Percentiles rank a stretch among this genome's conserved stretches.
Evolutionary conservation across 2,888 invertebrate genomes (phyloP).

Genomic region (Acanthoscelides obtectus): DNA sequence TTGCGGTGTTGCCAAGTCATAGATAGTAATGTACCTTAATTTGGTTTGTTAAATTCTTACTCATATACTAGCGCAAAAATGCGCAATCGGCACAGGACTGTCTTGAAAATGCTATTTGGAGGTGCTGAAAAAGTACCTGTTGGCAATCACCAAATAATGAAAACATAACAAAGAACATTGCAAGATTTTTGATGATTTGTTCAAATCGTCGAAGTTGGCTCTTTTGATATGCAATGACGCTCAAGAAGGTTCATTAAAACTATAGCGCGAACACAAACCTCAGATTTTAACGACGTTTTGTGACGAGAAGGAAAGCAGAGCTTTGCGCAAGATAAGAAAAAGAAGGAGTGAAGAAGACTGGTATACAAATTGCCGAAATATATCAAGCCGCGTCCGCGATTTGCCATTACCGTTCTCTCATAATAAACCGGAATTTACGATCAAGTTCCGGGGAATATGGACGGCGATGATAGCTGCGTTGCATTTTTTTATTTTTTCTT

Average conservation of each 20-base stretch:
- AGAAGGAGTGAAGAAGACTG: background rate
- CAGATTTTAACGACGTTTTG: conserved; percentile 1
- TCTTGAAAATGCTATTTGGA: no score
- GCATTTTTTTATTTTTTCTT: background rate
- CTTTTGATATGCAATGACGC: no score
- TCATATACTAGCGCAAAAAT: no score
- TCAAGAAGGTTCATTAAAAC: background rate
- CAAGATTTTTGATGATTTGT: no score
- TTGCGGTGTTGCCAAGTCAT: no score
- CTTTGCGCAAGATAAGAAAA: background rate
- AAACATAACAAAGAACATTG: no score
- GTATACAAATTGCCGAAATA: background rate
- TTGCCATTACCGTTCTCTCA: background rate
- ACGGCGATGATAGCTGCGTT: background rate
- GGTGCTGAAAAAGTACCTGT: no score
- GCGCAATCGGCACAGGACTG: no score
- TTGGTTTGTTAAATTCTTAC: no score
- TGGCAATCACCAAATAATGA: no score
- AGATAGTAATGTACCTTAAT: no score
- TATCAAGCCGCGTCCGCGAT: background rate
- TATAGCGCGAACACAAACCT: background rate
- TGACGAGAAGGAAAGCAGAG: background rate
- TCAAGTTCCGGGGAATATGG: background rate
- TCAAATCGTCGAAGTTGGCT: no score
- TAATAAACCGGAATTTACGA: background rate